Evolutionary conservation across 2,113 vertebrate genomes (phyloP), one percentile per base, ranked within the genome.

Genomic region (Montifringilla adamsi): DNA sequence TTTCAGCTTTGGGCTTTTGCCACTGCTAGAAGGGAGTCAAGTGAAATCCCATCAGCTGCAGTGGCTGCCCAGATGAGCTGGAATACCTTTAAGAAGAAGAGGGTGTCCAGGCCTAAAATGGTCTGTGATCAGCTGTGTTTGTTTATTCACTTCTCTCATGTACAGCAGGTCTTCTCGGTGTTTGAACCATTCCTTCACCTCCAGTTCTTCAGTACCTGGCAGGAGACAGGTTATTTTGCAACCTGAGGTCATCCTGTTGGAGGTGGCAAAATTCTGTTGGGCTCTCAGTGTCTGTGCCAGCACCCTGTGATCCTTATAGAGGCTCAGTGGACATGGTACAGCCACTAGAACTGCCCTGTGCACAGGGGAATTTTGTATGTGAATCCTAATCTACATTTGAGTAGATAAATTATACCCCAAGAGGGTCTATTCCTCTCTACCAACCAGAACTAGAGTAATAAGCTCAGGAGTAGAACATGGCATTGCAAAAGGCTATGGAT

Each of bases 101-200:
- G 44, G 56, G 26, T 97, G 95, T 91, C 99, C 98, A 0, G 66
- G 95, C 30, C 44, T 90, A 96, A 99, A 99, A 87, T 95, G 90
- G 30, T 99, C 99, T 1, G 75, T 94, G 9, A 94, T 98, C 82
- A 97, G 41, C 30, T 94, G 91, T 1, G 96, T 97, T 37, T 28
- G 49, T 78, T 96, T 97, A 81, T 98, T 96, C 35, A 98, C 68
- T 81, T 98, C 97, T 76, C 96, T 98, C 94, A 98, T 88, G 74
- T 98, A 96, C 91, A 99, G 67, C 90, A 50, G 93, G 92, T 99
- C 99, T 12, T 96, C 93, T 41, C 99, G 97, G 90, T 99, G 94
- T 81, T 97, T 91, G 80, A 98, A 99, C 98, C 98, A 98, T 84
- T 99, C 98, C 79, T 95, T 99, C 78, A 98, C 95, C 53, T 92